A percentile compares a stretch with the other conserved stretches of the same genome.
phyloP scores from a whole-genome alignment of 2,888 invertebrate species.

The Catocala fraxini region DNA sequence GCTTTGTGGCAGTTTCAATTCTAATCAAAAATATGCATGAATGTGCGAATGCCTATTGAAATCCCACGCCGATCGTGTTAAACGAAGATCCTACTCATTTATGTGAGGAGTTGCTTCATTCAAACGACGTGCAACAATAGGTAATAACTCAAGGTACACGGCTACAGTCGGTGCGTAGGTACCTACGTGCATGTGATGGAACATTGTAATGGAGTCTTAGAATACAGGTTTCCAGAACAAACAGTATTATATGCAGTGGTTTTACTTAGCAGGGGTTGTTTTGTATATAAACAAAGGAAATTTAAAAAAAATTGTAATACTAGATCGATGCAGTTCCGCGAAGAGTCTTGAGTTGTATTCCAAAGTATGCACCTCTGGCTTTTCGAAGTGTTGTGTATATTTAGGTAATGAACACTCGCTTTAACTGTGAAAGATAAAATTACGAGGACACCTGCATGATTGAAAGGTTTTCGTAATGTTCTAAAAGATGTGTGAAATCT shows the following conservation, averaged over 20 bases:
- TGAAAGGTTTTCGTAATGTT: too few relatives aligned
- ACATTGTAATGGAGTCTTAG: background rate
- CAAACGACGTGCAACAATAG: constrained; percentile 58
- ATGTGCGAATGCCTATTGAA: constrained; percentile 47
- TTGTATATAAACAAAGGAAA: background rate
- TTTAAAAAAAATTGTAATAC: too few relatives aligned
- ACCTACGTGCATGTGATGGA: background rate
- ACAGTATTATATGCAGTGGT: background rate
- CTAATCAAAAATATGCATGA: constrained; percentile 25
- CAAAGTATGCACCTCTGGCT: too few relatives aligned
- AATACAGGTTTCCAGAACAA: too few relatives aligned
- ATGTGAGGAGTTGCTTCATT: constrained; percentile 44
- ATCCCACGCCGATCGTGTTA: constrained; percentile 49
- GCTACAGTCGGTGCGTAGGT: constrained; percentile 36
- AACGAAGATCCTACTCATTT: constrained; percentile 55
- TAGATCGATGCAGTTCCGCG: too few relatives aligned
- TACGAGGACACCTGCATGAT: too few relatives aligned
- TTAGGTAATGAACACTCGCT: too few relatives aligned
- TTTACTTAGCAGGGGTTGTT: background rate
- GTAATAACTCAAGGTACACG: constrained; percentile 53
- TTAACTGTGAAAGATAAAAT: too few relatives aligned
- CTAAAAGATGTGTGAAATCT: too few relatives aligned
- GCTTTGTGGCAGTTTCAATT: constrained; percentile 14
- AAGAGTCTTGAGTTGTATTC: too few relatives aligned
- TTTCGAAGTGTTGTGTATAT: too few relatives aligned